Base-by-base conservation (phyloP, 2,797 vertebrate genomes). In the Danionella dracula region DNA sequence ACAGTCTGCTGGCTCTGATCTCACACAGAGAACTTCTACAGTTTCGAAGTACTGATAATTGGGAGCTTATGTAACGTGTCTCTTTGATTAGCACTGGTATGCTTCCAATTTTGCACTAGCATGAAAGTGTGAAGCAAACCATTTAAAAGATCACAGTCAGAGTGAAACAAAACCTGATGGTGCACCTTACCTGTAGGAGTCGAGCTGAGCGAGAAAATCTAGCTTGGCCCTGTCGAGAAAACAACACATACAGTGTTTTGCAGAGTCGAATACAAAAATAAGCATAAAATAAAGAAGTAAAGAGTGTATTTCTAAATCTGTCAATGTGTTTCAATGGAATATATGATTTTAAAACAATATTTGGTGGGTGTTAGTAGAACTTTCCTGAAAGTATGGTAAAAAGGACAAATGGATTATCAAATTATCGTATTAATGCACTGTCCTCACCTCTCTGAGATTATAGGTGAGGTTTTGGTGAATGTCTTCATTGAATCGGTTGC, bases 391-490 rank as follows among this genome's bases (percentile, higher is more conserved):
- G n/a, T n/a, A n/a, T n/a, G n/a, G n/a, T n/a, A n/a, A n/a, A n/a
- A n/a, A n/a, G n/a, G n/a, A n/a, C n/a, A n/a, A n/a, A n/a, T n/a
- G n/a, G n/a, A n/a, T n/a, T n/a, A n/a, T n/a, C n/a, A 4, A 34
- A 51, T 32, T 16, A 34, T 32, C 5, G 9, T 2, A 32, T 10
- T 50, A 23, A 1, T 46, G 8, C 10, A 57, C 62, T 3, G 23
- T 27, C 23, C 89, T 81, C 90, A 96, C 95, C 69, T 94, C 94
- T 72, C 90, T 89, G 78, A 98, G 81, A 85, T 98, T 98, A 91
- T 96, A 97, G 71, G 96, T 98, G 79, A 98, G 90, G 83, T 93
- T 96, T 76, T 92, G 89, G 76, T 92, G 92, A 78, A 98, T 92
- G 77, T 97, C 92, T 0, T 85, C 88, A 49, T 82, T 89, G 84